Evolutionary conservation across 2,113 vertebrate genomes (phyloP), one percentile per base, ranked within the genome.

Genomic region (Mus spicilegus): DNA sequence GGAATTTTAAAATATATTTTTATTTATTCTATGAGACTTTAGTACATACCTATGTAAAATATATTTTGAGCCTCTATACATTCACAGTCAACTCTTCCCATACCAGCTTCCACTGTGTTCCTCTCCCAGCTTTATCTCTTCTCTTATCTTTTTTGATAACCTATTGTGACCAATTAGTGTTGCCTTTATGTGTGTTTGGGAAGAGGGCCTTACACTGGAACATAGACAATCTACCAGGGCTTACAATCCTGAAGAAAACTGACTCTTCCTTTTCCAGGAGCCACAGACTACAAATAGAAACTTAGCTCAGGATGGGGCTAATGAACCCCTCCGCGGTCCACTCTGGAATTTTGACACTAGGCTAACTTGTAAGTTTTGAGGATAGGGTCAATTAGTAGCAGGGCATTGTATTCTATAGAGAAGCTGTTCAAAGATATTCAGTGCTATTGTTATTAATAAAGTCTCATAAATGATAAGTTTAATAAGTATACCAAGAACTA

Each of bases 361-460:
- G 17, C 58, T 22, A 95, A 77, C 22, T 51, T 95, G 26, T 87
- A 84, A 73, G 3, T 69, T 95, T 90, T 90, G 30, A 87, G 51
- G 4, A 54, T 65, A 94, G 93, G 92, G 82, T 95, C 3, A 94
- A 81, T 63, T 90, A 39, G 6, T 81, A 12, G 56, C 5, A 36
- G 11, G 30, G 54, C 3, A 81, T 46, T 46, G 90, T 7, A 24
- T 70, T 72, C 49, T 5, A 73, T 24, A 56, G 14, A 91, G 67
- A 82, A 70, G 11, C 30, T 84, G 24, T 39, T 94, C 73, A 81
- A 63, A 91, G 58, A 16, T 80, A 39, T 86, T 92, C 51, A 7
- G 46, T 80, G 12, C 42, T 77, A n/a, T 39, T 56, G 20, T 19
- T 87, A 69, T 24, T 65, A 30, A 24, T 39, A 78, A 93, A 56